Evolutionary conservation across 2,888 invertebrate genomes (phyloP).

Genomic region (Drosophila hawaiiensis): DNA sequence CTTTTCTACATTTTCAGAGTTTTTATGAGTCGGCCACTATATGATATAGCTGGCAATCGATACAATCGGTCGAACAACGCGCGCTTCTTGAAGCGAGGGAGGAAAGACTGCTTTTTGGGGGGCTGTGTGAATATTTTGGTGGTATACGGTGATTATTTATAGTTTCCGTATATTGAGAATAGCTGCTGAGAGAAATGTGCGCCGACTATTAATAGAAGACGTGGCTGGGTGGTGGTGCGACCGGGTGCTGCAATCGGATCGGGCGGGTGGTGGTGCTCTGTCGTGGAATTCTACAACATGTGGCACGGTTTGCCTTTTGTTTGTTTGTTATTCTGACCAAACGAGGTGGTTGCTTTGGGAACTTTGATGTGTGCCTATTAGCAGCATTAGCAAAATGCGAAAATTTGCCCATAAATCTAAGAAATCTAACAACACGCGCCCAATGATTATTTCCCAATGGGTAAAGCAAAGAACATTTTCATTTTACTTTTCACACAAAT

Average conservation of each 20-base stretch:
- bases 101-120: not conserved
- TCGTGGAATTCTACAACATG: constrained; percentile 29
- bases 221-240: constrained; percentile 3
- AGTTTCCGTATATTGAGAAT: constrained; percentile 45
- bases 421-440: not conserved
- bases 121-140: not conserved
- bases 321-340: constrained; percentile 2
- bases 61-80: not conserved
- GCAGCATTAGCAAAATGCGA: not conserved
- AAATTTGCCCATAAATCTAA: not conserved
- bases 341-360: constrained; percentile 14
- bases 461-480: not conserved
- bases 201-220: constrained; percentile 37
- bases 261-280: constrained; percentile 4
- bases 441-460: not conserved
- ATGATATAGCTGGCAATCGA: not conserved
- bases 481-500: not conserved
- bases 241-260: not conserved
- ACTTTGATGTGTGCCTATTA: constrained; percentile 26
- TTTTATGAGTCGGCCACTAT: not conserved
- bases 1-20: not conserved
- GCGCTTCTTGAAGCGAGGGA: not conserved
- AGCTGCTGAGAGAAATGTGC: constrained; percentile 21
- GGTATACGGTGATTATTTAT: constrained; percentile 53
- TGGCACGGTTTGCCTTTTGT: constrained; percentile 16